phyloP scores from a whole-genome alignment of 2,113 vertebrate genomes.

The Anthoscopus minutus region DNA sequence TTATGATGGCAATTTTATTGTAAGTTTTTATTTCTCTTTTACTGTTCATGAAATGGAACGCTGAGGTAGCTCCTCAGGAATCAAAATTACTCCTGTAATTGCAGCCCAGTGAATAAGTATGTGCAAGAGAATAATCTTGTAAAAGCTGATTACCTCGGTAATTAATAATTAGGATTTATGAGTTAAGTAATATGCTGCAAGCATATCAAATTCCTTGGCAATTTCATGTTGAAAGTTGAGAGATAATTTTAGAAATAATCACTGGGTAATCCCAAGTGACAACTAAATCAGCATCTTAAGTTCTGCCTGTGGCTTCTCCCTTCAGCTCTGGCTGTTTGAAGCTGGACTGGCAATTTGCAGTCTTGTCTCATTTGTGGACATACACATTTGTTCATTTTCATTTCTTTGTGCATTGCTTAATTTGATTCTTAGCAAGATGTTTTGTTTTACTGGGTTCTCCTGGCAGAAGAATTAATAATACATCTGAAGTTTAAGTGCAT shows the following conservation, averaged over 20 bases:
- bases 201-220: background rate
- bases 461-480: background rate
- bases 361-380: background rate
- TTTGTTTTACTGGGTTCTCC: background rate
- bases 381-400: background rate
- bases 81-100: background rate
- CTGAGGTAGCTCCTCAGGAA: background rate
- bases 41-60: background rate
- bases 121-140: background rate
- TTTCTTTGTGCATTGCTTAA: background rate
- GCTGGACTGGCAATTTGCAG: background rate
- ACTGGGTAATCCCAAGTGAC: background rate
- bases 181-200: background rate
- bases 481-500: background rate
- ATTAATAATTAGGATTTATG: slow-evolving; percentile 33
- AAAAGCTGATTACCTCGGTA: background rate
- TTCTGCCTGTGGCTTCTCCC: background rate
- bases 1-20: background rate
- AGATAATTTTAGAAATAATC: background rate
- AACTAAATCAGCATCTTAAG: background rate
- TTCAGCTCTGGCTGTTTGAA: background rate
- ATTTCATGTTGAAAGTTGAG: background rate
- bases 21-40: background rate
- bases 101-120: background rate
- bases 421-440: background rate